A percentile compares a stretch with the other conserved stretches of the same genome.
Evolutionary conservation across 2,113 vertebrate species (phyloP).

Genomic region (Tiliqua scincoides): DNA sequence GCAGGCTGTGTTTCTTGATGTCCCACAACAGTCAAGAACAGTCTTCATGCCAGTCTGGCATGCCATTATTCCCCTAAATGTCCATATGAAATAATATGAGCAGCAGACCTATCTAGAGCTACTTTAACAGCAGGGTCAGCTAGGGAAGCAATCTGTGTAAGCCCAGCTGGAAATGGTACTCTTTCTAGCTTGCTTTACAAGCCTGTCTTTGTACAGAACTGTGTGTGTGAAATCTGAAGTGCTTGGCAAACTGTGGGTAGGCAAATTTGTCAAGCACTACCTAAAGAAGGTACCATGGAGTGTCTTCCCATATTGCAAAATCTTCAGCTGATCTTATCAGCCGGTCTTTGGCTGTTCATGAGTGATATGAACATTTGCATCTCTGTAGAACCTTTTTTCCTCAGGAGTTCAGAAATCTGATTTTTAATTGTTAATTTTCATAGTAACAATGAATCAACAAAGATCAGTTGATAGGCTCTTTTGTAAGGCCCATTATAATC

Average conservation of each 20-base stretch:
- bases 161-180: not conserved
- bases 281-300: slow-evolving; percentile 67
- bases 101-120: not conserved
- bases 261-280: slow-evolving; percentile 57
- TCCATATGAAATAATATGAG: not conserved
- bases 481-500: slow-evolving; percentile 61
- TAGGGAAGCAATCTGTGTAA: not conserved
- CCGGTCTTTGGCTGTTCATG: too few relatives aligned
- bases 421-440: slow-evolving; percentile 57
- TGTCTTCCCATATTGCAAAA: not conserved
- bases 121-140: not conserved
- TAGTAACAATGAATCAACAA: slow-evolving; percentile 61
- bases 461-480: slow-evolving; percentile 68
- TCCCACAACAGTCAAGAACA: too few relatives aligned
- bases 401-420: too few relatives aligned
- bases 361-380: too few relatives aligned
- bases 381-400: too few relatives aligned
- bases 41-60: too few relatives aligned
- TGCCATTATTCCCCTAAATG: not conserved
- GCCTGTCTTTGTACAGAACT: slow-evolving; percentile 58
- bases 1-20: too few relatives aligned
- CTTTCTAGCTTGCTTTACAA: slow-evolving; percentile 58
- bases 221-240: slow-evolving; percentile 64
- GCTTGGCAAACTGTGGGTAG: slow-evolving; percentile 60
- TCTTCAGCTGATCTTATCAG: too few relatives aligned